phyloP scores from a whole-genome alignment of 2,113 vertebrate species.

The Ceyx cyanopectus region DNA sequence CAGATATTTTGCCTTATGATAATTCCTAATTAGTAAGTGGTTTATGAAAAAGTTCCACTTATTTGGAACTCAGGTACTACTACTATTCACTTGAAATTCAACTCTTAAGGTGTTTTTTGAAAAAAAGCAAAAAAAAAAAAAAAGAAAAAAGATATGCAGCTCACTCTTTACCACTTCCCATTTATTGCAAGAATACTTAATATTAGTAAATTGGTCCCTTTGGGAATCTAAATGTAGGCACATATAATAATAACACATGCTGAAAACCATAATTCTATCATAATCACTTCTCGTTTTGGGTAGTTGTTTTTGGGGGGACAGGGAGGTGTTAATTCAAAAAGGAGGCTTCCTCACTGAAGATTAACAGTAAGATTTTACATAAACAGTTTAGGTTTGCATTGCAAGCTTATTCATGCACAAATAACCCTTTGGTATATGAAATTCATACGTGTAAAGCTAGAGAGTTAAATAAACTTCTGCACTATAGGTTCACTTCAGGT shows the following conservation, averaged over 20 bases:
- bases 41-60: slow-evolving; percentile 58
- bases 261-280: slow-evolving; percentile 76
- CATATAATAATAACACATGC: slow-evolving; percentile 65
- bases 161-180: slow-evolving; percentile 60
- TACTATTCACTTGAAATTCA: slow-evolving; percentile 75
- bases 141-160: background rate
- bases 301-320: background rate
- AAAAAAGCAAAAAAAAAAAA: background rate
- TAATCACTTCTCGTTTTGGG: slow-evolving; percentile 74
- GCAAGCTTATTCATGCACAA: slow-evolving; percentile 66
- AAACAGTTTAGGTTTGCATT: slow-evolving; percentile 73
- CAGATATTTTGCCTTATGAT: slow-evolving; percentile 64
- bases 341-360: slow-evolving; percentile 55
- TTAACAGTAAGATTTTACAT: slow-evolving; percentile 70
- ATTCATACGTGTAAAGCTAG: slow-evolving; percentile 47
- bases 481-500: slow-evolving; percentile 67
- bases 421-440: slow-evolving; percentile 67
- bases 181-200: slow-evolving; percentile 71
- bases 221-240: slow-evolving; percentile 79
- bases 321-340: slow-evolving; percentile 54
- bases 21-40: slow-evolving; percentile 68
- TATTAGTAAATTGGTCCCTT: slow-evolving; percentile 85
- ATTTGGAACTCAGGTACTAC: slow-evolving; percentile 54
- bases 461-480: slow-evolving; percentile 64
- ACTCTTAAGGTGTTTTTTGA: background rate